Base-by-base conservation (phyloP, 1,140 invertebrate species). In the Subanguina moxae region DNA sequence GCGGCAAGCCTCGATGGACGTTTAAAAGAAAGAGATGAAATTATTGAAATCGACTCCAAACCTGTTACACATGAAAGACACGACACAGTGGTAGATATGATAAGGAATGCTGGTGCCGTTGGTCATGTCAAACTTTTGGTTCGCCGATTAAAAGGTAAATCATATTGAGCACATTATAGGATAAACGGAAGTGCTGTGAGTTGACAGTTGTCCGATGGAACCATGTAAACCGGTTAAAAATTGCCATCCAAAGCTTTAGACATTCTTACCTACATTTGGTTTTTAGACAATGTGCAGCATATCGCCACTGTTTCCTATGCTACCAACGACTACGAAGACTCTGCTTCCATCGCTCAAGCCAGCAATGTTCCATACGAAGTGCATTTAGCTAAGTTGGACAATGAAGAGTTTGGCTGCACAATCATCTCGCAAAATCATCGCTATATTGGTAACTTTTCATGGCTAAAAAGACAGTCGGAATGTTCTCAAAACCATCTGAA, bases 321-420 rank as follows among this genome's bases (percentile, higher is more conserved):
- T 45, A 45, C 43, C 11, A 11, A n/a, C 11, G n/a, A 45, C n/a
- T 45, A 45, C 43, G 57, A 58, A 58, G 57, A 21, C 15, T 58
- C 21, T 23, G 9, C 25, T 11, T 11, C 62, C 11, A n/a, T n/a
- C n/a, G n/a, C n/a, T n/a, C n/a, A n/a, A n/a, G n/a, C n/a, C n/a
- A 63, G 13, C 62, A 13, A 13, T 13, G 57, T 27, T 65, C 68
- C 87, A 0, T 92, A 93, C 76, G 91, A 94, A 80, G 90, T 94
- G 13, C 89, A 90, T 11, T 90, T 98, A 0, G 90, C 88, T 45
- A 87, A 94, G 62, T 88, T 89, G 82, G 92, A 96, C 76, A 91
- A 90, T 67, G 94, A 98, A 85, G 94, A 94, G 11, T 98, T 98
- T 84, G 95, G 94, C 21, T 98, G 97, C 84, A 93, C 97, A 23